Base-by-base conservation (phyloP, 2,113 vertebrate species). In the Centropus bengalensis region DNA sequence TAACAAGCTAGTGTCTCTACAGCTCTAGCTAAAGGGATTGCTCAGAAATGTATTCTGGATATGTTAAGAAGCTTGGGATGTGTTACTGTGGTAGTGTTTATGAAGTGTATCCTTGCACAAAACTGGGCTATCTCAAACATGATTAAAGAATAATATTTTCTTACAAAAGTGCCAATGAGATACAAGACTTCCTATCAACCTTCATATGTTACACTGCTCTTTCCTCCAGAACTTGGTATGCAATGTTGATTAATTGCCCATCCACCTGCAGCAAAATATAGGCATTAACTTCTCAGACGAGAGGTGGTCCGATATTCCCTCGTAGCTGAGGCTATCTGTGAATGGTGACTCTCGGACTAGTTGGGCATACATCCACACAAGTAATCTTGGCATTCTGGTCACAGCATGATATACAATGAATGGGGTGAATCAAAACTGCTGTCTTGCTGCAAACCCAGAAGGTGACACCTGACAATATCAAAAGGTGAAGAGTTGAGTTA, bases 1-100 rank as follows among this genome's bases (percentile, higher is more conserved):
- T 96, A 96, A 82, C 78, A 89, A 86, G 45, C 89, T 80, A 75
- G 55, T 88, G 73, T 56, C 63, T 94, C 64, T 86, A 76, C 15
- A n/a, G 82, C 76, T 90, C 66, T 83, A 26, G 49, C 81, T 88
- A 68, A 78, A 86, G 76, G 82, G 62, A 78, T 40, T 20, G 40
- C 45, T 94, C 56, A 56, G 38, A 88, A 94, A 81, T 12, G 30
- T 49, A 49, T 70, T 78, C 59, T 32, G 56, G 76, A 52, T 82
- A 49, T 36, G 54, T 68, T 84, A 60, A 56, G 66, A 52, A 93
- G 24, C 49, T 69, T 36, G 52, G 42, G 60, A 59, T 64, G 51
- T 14, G 42, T 92, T 51, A 67, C 32, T 89, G 93, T 74, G 30
- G 9, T 28, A 63, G 60, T 32, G 21, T 64, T 86, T 59, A n/a